Conservation (phyloP, 2,888 invertebrate species). For the Lithophane ornitopus region DNA sequence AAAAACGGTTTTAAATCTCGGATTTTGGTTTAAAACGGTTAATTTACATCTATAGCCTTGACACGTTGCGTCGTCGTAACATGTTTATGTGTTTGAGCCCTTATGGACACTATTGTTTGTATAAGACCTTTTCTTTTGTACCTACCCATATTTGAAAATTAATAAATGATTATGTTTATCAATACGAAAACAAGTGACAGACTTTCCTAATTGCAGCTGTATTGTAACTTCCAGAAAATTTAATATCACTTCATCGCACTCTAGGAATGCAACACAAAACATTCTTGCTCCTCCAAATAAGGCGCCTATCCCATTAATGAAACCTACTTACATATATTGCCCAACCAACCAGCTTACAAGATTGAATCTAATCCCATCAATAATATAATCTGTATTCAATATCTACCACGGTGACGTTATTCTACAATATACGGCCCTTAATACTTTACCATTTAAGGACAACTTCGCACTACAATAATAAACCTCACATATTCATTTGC, state of each 20-base stretch:
- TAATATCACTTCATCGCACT: not conserved
- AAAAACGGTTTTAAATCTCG: no score
- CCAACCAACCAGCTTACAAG: conserved; percentile 40
- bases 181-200: not conserved
- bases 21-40: no score
- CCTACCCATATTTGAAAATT: no score
- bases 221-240: not conserved
- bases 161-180: no score
- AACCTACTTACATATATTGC: conserved; percentile 26
- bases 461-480: conserved; percentile 54
- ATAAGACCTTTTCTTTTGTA: no score
- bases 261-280: conserved; percentile 2
- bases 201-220: not conserved
- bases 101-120: no score
- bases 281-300: conserved; percentile 12
- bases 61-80: no score
- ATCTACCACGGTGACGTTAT: conserved; percentile 46
- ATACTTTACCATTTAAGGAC: conserved; percentile 56
- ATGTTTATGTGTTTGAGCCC: no score
- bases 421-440: conserved; percentile 45
- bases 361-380: conserved; percentile 53
- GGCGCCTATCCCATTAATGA: conserved; percentile 17
- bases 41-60: no score
- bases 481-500: conserved; percentile 58
- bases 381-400: conserved; percentile 49